A percentile compares a stretch with the other conserved stretches of the same genome.
These are phyloP conservation scores for Sarcophilus harrisii DNA, from an alignment of 2,797 vertebrate genomes.

Conservation along the genomic window DNA sequence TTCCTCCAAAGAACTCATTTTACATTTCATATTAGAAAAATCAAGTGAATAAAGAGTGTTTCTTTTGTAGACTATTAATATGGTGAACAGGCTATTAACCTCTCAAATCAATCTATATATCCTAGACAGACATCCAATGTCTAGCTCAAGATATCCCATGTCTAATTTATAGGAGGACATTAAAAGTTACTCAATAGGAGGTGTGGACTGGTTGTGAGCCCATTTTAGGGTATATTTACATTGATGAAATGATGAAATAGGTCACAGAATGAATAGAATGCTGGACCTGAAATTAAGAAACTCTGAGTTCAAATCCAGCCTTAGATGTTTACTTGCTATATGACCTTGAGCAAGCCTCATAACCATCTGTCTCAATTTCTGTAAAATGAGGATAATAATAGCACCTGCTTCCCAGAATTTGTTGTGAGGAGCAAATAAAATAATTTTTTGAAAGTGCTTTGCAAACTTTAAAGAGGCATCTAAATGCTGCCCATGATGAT, in stretches of 20 bases:
- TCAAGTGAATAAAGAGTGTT: not conserved
- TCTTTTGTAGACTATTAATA: not conserved
- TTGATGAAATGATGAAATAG: not conserved
- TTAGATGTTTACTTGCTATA: not conserved
- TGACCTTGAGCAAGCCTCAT: not conserved
- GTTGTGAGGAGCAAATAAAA: not conserved
- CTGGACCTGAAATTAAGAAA: not conserved
- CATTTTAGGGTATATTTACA: not conserved
- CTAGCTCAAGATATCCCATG: not conserved
- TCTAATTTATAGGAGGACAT: not conserved
- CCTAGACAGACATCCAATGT: not conserved
- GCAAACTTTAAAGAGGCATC: not conserved
- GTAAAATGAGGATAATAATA: not conserved
- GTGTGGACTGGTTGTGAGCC: not conserved
- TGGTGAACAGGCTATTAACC: not conserved
- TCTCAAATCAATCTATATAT: not conserved
- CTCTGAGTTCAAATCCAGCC: not conserved
- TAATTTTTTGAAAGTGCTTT: not conserved
- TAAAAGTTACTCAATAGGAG: not conserved
- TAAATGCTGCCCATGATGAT: not conserved
- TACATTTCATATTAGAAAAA: not conserved
- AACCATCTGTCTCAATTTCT: not conserved
- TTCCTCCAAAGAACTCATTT: not conserved
- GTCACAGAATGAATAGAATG: not conserved
- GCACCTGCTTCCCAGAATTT: not conserved